Percentiles rank a stretch among this genome's conserved stretches.
phyloP scores from a whole-genome alignment of 2,113 vertebrate genomes.

The Otocyon megalotis region DNA sequence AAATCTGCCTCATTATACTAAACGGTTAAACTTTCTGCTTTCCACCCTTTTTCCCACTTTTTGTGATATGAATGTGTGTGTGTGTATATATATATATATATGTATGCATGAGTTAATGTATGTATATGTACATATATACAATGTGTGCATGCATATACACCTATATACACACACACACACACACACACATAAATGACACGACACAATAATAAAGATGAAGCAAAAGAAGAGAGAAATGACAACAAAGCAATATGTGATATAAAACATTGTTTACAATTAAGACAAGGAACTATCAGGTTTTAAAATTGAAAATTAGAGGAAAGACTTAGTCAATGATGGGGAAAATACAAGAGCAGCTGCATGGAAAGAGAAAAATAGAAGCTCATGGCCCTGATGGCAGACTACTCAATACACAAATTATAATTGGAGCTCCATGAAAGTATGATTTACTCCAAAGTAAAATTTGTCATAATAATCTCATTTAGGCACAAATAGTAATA shows the following conservation, averaged over 20 bases:
- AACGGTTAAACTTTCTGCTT: background rate
- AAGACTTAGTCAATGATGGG: background rate
- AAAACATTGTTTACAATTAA: background rate
- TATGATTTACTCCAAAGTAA: background rate
- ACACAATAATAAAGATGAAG: background rate
- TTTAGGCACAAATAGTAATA: slow-evolving; percentile 62
- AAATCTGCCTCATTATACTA: background rate
- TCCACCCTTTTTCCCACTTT: background rate
- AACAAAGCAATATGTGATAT: background rate
- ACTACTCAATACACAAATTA: slow-evolving; percentile 10
- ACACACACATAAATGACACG: background rate
- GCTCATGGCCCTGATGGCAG: background rate
- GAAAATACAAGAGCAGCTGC: slow-evolving; percentile 16
- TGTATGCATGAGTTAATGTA: background rate
- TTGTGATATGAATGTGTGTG: background rate
- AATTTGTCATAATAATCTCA: background rate
- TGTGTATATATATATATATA: background rate
- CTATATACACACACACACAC: background rate
- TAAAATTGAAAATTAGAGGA: slow-evolving; percentile 7
- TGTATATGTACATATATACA: too few species aligned
- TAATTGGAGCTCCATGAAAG: background rate
- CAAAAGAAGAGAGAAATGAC: background rate
- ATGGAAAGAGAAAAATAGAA: slow-evolving; percentile 18
- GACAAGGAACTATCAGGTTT: background rate
- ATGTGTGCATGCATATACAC: background rate